Base-by-base conservation (phyloP, 92 coral and sea anemone genomes). In the Hydrozoanthus gracilis region DNA sequence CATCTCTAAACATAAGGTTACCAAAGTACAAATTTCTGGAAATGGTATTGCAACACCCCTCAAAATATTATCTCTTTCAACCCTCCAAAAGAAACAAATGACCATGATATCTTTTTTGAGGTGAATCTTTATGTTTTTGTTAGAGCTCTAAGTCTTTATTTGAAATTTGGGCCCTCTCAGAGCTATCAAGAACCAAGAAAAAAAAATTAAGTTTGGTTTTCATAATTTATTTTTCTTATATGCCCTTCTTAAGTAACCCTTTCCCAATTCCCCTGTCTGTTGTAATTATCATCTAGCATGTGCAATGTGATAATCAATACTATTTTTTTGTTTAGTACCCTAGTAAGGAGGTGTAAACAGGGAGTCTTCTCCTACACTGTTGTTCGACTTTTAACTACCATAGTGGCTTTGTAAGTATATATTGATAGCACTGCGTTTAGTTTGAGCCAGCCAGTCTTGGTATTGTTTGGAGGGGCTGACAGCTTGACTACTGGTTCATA, bases 351-450 rank as follows among this genome's bases (percentile, higher is more conserved):
- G 73, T 95, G 98, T 50, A 95, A 94, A 73, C 98, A 93, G 60
- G 98, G 98, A 15, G 98, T 88, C 2, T 85, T 95, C 69, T 93
- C 97, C 44, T 95, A 95, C 80, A 90, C 93, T 71, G 98, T 95
- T 45, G 86, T 95, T 51, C 86, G 98, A 73, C 76, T 95, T 49
- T 55, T 95, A 39, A 90, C 97, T 13, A 92, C 98, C 16, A 51
- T 92, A 17, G 93, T 94, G 46, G 98, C 98, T n/a, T 93, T 93
- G 98, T 95, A 91, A 95, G 98, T 95, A 84, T 71, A 18, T 27
- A 2, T 64, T 16, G 18, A 52, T 9, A 18, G 12, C 39, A 68
- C 2, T 16, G 47, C 44, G 51, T 11, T 10, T 62, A 62, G 5
- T 62, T 27, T 2, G 39, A 27, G 39, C 39, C 0, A 27, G 39